These are phyloP conservation scores for Catostylus mosaicus DNA, from an alignment of 30 jellyfish, hydroid and myxozoan genomes.

Conservation along the genomic window DNA sequence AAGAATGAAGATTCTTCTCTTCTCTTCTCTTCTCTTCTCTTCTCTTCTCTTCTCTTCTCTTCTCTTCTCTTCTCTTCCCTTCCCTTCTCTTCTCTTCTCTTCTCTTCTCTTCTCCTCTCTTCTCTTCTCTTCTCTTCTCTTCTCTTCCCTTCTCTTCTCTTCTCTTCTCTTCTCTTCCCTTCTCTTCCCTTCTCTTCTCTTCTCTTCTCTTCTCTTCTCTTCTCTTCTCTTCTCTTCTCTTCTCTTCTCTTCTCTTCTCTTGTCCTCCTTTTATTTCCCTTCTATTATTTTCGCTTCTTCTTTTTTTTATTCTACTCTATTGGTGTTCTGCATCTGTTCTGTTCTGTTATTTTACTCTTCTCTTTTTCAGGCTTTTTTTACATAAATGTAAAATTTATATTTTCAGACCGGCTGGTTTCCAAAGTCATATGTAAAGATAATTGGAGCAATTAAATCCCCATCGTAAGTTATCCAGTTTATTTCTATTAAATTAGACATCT, in stretches of 20 bases:
- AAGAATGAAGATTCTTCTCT: neutral
- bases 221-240: neutral
- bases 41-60: neutral
- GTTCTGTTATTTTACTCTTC: neutral
- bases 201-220: neutral
- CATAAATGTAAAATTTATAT: neutral
- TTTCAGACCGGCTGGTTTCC: slow-evolving; percentile 98
- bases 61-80: neutral
- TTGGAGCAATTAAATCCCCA: slow-evolving; percentile 67
- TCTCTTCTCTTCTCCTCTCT: neutral
- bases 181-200: neutral
- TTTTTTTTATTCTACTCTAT: neutral
- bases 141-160: neutral
- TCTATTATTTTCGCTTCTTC: neutral
- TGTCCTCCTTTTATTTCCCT: neutral
- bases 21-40: neutral
- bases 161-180: neutral
- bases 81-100: neutral
- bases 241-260: neutral
- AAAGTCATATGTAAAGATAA: slow-evolving; percentile 88
- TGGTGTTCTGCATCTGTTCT: neutral
- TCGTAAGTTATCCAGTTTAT: slow-evolving; percentile 17
- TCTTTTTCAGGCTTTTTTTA: neutral
- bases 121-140: neutral
- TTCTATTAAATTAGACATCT: neutral